phyloP scores from a whole-genome alignment of 35 echinoderm and acorn worm species.

The Acanthaster planci region DNA sequence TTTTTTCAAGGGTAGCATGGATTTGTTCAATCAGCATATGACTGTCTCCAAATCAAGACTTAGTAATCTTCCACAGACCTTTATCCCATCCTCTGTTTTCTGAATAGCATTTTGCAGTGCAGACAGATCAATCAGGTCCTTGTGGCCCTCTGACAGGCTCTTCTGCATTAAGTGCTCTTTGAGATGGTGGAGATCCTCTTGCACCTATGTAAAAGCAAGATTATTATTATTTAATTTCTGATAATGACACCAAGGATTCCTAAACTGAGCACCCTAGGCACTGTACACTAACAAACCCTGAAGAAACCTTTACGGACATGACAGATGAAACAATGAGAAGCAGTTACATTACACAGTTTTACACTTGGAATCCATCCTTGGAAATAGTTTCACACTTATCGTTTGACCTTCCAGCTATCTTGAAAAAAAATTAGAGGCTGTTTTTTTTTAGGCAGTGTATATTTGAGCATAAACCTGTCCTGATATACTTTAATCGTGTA shows the following conservation, averaged over 20 bases:
- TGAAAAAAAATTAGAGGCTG: too few species aligned
- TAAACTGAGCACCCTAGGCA: too few species aligned
- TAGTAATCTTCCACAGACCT: slow-evolving; percentile 33
- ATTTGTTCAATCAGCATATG: too few species aligned
- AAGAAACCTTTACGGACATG: neutral
- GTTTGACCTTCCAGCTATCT: too few species aligned
- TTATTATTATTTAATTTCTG: neutral
- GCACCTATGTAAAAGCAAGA: slow-evolving; percentile 65
- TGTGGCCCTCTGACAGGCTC: slow-evolving; percentile 48
- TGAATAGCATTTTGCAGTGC: slow-evolving; percentile 86
- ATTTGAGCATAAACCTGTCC: too few species aligned
- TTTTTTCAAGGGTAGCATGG: too few species aligned
- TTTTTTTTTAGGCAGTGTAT: too few species aligned
- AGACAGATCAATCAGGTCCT: slow-evolving; percentile 63
- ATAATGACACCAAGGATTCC: too few species aligned
- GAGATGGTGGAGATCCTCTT: slow-evolving; percentile 87
- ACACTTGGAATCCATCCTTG: too few species aligned
- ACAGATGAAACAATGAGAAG: neutral
- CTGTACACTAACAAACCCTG: too few species aligned
- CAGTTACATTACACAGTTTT: neutral
- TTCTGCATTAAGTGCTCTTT: slow-evolving; percentile 73
- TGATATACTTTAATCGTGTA: too few species aligned
- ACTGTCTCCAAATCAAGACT: neutral
- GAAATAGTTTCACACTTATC: too few species aligned
- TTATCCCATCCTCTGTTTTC: slow-evolving; percentile 91